A percentile compares a stretch with the other conserved stretches of the same genome.
phyloP scores from a whole-genome alignment of 2,113 vertebrate genomes.

The Carollia perspicillata region DNA sequence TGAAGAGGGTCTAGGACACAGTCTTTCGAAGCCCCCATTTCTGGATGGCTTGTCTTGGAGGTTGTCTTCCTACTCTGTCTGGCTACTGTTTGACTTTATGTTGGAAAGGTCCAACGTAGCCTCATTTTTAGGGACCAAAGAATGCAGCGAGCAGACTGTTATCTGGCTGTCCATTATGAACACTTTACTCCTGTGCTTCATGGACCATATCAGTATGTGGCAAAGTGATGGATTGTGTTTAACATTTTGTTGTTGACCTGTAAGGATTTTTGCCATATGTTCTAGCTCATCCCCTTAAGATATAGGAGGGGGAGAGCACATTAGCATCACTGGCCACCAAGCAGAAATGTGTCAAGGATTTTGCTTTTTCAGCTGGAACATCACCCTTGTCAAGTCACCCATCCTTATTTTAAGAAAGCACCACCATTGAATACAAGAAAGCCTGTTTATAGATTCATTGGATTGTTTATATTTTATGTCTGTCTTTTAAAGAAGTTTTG shows the following conservation, averaged over 20 bases:
- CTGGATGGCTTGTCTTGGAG: background rate
- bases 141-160: background rate
- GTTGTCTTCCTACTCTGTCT: background rate
- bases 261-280: conserved; percentile 64
- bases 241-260: conserved; percentile 40
- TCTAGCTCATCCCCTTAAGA: conserved; percentile 49
- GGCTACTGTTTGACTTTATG: background rate
- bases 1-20: background rate
- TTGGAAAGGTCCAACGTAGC: background rate
- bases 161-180: background rate
- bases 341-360: conserved; percentile 58
- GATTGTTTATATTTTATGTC: background rate
- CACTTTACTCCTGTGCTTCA: background rate
- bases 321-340: background rate
- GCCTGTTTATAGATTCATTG: background rate
- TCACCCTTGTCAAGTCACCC: background rate
- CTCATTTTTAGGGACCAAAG: conserved; percentile 43
- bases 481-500: background rate
- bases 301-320: conserved; percentile 29
- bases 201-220: background rate
- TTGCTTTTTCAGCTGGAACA: conserved; percentile 71
- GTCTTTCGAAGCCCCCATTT: background rate
- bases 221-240: conserved; percentile 55
- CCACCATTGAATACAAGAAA: background rate
- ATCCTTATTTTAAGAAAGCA: background rate